Percentiles rank a stretch among this genome's conserved stretches.
phyloP scores from a whole-genome alignment of 2,113 vertebrate genomes.

The Cyprinodon brontotheroides region DNA sequence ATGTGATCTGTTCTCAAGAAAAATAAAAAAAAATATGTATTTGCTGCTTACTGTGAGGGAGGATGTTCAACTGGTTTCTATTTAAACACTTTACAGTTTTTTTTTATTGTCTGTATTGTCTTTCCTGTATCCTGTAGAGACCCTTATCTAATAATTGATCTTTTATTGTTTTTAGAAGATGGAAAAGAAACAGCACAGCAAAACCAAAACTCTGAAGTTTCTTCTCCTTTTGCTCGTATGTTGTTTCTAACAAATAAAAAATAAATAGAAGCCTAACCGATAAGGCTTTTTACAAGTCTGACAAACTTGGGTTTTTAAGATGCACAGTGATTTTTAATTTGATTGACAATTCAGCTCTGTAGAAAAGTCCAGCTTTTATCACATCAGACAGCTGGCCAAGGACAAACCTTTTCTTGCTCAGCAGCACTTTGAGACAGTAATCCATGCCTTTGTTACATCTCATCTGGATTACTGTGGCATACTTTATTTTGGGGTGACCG shows the following conservation, averaged over 20 bases:
- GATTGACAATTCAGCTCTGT: too few relatives aligned
- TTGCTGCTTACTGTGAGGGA: background rate
- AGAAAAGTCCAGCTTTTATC: too few relatives aligned
- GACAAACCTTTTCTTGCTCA: too few relatives aligned
- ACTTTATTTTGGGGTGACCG: too few relatives aligned
- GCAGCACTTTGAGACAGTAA: too few relatives aligned
- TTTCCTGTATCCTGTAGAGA: conserved; percentile 30
- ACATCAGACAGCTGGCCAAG: too few relatives aligned
- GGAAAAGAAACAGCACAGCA: conserved; percentile 1
- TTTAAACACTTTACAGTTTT: conserved; percentile 32
- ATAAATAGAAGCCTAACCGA: conserved; percentile 33
- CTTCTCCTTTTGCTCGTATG: background rate
- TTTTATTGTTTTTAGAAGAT: conserved; percentile 49
- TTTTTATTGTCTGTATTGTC: conserved; percentile 47
- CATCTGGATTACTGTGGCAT: too few relatives aligned
- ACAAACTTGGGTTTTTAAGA: conserved; percentile 35
- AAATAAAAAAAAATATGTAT: conserved; percentile 16
- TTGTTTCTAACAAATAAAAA: conserved; percentile 26
- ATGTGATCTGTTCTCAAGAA: conserved; percentile 1
- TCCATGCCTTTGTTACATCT: too few relatives aligned
- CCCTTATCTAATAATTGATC: conserved; percentile 53
- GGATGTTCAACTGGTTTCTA: background rate
- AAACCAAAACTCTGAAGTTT: background rate
- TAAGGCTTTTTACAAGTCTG: conserved; percentile 46
- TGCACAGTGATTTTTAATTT: too few relatives aligned